Evolutionary conservation across 2,113 vertebrate species (phyloP), one percentile per base, ranked within the genome.

Genomic region (Alectura lathami): DNA sequence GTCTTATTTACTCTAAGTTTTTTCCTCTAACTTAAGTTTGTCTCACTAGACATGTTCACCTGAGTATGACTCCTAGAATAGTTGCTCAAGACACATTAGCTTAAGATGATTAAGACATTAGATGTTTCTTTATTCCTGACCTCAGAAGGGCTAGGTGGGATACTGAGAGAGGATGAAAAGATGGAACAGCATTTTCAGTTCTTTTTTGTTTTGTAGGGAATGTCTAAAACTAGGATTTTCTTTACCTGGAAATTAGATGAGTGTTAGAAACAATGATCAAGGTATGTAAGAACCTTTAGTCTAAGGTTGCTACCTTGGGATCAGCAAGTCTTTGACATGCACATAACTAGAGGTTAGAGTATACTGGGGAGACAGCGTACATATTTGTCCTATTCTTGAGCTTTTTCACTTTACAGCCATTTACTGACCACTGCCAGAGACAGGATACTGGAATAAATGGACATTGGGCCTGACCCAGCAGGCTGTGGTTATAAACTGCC

Each of bases 341-440:
- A 84, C 47, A 38, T 34, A 77, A 14, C 24, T 50, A 81, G 42
- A 84, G 66, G 20, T 82, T 82, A 66, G 43, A 60, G 4, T 64
- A 36, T 76, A 42, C 22, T 27, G 91, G 53, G 45, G 45, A 89
- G 7, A 69, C 2, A 86, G 4, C 4, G 24, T 11, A 32, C 3
- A 3, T 84, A 94, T 89, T 94, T 91, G 6, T 63, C 27, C 34
- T 40, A 11, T 40, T 93, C 62, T 73, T 87, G 26, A 60, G n/a
- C n/a, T 76, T 93, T 92, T 95, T 89, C 53, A 80, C 70, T 91
- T 76, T 91, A 79, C 16, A 91, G 81, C 48, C 30, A 75, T 91
- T 91, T 95, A 93, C 69, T 91, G 89, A 75, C 74, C 82, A 53
- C 82, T 60, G 18, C 40, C 48, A 94, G 78, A 73, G 75, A 83